Percentiles rank a stretch among this genome's conserved stretches.
phyloP scores from a whole-genome alignment of 2,888 invertebrate genomes.

The Andrena marginata region DNA sequence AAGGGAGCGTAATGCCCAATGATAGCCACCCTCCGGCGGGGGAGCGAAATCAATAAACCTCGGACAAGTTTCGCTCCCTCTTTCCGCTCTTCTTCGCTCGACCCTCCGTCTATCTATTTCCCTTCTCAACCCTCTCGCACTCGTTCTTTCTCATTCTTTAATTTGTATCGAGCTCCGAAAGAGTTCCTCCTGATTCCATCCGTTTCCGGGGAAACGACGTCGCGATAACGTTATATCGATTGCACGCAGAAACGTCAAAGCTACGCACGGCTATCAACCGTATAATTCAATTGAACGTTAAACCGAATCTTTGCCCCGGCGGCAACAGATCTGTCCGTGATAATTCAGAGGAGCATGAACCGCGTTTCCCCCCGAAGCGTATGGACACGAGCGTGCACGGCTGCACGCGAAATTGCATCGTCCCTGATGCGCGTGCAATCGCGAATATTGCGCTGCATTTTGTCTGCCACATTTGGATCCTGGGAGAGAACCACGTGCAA shows the following conservation, averaged over 20 bases:
- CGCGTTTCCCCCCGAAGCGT: background rate
- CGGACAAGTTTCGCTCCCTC: slow-evolving; percentile 48
- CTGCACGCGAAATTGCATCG: slow-evolving; percentile 24
- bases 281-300: slow-evolving; percentile 28
- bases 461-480: too few relatives aligned
- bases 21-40: slow-evolving; percentile 63
- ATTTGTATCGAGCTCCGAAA: background rate
- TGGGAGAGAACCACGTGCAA: too few relatives aligned
- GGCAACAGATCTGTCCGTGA: background rate
- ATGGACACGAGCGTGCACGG: background rate
- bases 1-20: slow-evolving; percentile 62
- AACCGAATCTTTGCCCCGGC: background rate
- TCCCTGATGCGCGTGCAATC: slow-evolving; percentile 5
- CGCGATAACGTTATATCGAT: background rate
- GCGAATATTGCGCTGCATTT: background rate
- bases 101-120: background rate
- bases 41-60: slow-evolving; percentile 72
- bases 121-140: background rate
- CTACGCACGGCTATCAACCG: background rate
- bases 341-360: slow-evolving; percentile 17
- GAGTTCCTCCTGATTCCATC: background rate
- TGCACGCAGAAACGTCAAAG: background rate
- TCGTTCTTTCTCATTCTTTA: background rate
- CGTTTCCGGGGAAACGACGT: background rate
- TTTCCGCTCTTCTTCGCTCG: slow-evolving; percentile 28